Evolutionary conservation across 1,140 invertebrate species (phyloP), one percentile per base, ranked within the genome.

Genomic region (Aphidius ervi): DNA sequence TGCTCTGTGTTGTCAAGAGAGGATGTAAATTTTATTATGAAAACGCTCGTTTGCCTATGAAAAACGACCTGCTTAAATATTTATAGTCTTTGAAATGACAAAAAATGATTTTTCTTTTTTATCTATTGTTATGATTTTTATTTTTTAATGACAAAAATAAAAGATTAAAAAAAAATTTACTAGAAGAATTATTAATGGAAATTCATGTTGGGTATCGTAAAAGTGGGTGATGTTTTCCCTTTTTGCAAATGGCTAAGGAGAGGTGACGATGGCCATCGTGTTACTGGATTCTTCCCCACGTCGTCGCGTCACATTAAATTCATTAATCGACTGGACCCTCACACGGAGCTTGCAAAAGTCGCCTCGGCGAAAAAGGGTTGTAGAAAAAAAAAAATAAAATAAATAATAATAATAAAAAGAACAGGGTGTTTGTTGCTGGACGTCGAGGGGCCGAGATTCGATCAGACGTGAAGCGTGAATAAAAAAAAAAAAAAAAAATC

Each of bases 51-150:
- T 66, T 62, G 63, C 61, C 68, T 70, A 68, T 67, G 67, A 68
- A 59, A 68, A 72, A 72, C 66, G 67, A 61, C 49, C 55, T 65
- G 59, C 64, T 68, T 71, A 69, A 71, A 69, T 73, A 72, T 74
- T 73, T 70, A 71, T 71, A 67, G 64, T 62, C 63, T 56, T 67
- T 66, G 56, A 71, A 71, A 69, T 66, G 53, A 62, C 52, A 62
- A 58, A 57, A 53, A 10, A 42, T 31, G 23, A 31, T 31, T 31
- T 31, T 31, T 31, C 23, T 31, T 31, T 31, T 31, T 31, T 3
- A 31, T 31, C 23, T 31, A 31, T 31, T 31, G 23, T 31, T 31
- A 2, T 31, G 23, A 31, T 31, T 31, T 31, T 31, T 0, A 0
- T 31, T 31, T 3, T 31, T 31, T 31, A 31, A 31, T 31, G 23